phyloP scores from a whole-genome alignment of 2,797 vertebrate species.

The Oophaga sylvatica region DNA sequence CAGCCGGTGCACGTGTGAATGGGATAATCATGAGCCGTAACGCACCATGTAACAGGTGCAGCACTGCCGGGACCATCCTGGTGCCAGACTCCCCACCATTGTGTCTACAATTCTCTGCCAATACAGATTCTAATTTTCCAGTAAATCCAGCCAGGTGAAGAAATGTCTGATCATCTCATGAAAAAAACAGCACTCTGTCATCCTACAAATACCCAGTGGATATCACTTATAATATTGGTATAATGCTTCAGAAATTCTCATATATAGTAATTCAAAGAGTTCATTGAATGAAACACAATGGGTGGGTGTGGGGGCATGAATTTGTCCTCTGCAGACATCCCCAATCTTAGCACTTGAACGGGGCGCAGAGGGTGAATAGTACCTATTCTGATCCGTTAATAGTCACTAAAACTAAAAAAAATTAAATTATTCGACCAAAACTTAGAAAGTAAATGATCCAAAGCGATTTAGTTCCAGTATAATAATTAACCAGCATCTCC shows the following conservation, averaged over 20 bases:
- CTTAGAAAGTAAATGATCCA: too few relatives aligned
- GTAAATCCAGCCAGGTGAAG: neutral
- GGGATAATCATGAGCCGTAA: slow-evolving; percentile 15
- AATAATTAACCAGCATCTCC: too few relatives aligned
- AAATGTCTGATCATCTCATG: neutral
- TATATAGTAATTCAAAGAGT: too few relatives aligned
- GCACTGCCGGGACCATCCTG: neutral
- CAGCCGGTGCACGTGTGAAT: slow-evolving; percentile 9
- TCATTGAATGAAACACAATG: too few relatives aligned
- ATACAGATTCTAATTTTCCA: neutral
- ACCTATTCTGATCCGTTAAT: too few relatives aligned
- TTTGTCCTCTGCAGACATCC: too few relatives aligned
- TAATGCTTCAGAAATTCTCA: neutral
- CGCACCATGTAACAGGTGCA: slow-evolving; percentile 39
- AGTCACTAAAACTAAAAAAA: too few relatives aligned
- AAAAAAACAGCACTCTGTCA: neutral
- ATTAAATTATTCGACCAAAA: too few relatives aligned
- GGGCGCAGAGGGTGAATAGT: too few relatives aligned
- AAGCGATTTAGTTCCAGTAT: too few relatives aligned
- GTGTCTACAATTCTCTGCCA: neutral
- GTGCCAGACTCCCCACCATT: slow-evolving; percentile 18
- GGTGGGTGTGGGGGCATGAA: too few relatives aligned
- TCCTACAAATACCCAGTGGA: neutral
- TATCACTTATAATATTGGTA: neutral
- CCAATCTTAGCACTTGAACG: too few relatives aligned